A percentile compares a stretch with the other conserved stretches of the same genome.
Evolutionary conservation across 2,797 vertebrate species (phyloP).

Genomic region (Emys orbicularis): DNA sequence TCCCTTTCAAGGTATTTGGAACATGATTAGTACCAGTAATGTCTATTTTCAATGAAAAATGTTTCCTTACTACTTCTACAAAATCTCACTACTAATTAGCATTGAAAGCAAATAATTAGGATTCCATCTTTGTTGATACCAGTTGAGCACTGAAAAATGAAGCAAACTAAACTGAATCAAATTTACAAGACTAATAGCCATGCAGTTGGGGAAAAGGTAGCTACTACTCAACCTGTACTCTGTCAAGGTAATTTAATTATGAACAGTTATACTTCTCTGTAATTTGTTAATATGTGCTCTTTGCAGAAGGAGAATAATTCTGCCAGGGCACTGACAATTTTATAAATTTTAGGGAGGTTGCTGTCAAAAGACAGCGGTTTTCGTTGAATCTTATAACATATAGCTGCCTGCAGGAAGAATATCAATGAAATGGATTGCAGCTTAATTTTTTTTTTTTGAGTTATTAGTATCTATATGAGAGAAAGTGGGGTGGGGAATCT

Average conservation of each 20-base stretch:
- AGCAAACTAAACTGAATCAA: conserved; percentile 57
- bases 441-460: conserved; percentile 28
- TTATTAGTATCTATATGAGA: conserved; percentile 43
- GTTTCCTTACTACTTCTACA: neutral
- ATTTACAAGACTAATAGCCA: conserved; percentile 65
- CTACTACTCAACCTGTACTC: conserved; percentile 71
- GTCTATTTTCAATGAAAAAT: neutral
- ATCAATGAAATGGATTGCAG: conserved; percentile 68
- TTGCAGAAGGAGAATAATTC: conserved; percentile 69
- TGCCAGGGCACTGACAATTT: conserved; percentile 66
- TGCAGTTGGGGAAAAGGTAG: conserved; percentile 29
- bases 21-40: neutral
- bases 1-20: neutral
- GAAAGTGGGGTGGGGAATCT: neutral
- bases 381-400: conserved; percentile 71
- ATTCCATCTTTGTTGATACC: conserved; percentile 47
- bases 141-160: conserved; percentile 58
- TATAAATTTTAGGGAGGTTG: conserved; percentile 70
- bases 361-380: conserved; percentile 74
- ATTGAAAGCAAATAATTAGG: conserved; percentile 42
- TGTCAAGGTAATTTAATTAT: conserved; percentile 80
- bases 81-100: neutral
- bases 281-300: conserved; percentile 76
- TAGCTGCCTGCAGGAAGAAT: conserved; percentile 67
- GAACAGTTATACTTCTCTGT: conserved; percentile 76